A percentile compares a stretch with the other conserved stretches of the same genome.
These are phyloP conservation scores for Beroe forskalii DNA, from an alignment of 37 sponge, comb jelly and placozoan species.

Conservation along the genomic window DNA sequence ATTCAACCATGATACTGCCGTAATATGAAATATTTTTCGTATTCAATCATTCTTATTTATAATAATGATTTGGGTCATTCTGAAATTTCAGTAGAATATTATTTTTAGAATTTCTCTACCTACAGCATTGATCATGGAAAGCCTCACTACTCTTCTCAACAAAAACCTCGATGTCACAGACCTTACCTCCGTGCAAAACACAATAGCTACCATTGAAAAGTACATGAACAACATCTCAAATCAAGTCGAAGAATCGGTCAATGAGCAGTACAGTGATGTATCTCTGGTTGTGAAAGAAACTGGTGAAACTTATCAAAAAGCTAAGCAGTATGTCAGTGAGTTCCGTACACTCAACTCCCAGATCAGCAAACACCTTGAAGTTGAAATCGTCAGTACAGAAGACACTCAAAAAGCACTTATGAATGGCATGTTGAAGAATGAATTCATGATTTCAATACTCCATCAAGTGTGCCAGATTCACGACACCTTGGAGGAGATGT, in stretches of 20 bases:
- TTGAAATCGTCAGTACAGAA: slow-evolving; percentile 35
- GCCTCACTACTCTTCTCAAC: slow-evolving; percentile 13
- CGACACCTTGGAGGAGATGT: neutral
- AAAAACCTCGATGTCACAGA: slow-evolving; percentile 31
- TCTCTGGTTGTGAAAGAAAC: neutral
- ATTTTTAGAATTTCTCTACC: too few relatives aligned
- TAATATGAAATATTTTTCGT: too few relatives aligned
- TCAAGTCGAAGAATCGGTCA: slow-evolving; percentile 2
- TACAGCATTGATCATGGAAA: too few relatives aligned
- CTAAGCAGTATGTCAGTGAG: neutral
- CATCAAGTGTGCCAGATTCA: slow-evolving; percentile 42
- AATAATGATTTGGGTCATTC: too few relatives aligned
- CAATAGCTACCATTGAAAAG: slow-evolving; percentile 3
- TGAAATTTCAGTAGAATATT: too few relatives aligned
- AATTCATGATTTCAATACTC: slow-evolving; percentile 41
- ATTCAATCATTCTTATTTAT: too few relatives aligned
- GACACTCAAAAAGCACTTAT: slow-evolving; percentile 59
- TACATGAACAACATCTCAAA: slow-evolving; percentile 1
- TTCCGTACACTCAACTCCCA: neutral
- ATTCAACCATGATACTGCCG: too few relatives aligned
- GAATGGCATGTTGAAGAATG: slow-evolving; percentile 61
- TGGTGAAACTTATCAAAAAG: neutral
- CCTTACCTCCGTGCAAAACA: slow-evolving; percentile 17
- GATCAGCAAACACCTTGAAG: neutral
- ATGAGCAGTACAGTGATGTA: neutral